Base-by-base conservation (phyloP, 2,888 invertebrate genomes). In the Saturnia japonica region DNA sequence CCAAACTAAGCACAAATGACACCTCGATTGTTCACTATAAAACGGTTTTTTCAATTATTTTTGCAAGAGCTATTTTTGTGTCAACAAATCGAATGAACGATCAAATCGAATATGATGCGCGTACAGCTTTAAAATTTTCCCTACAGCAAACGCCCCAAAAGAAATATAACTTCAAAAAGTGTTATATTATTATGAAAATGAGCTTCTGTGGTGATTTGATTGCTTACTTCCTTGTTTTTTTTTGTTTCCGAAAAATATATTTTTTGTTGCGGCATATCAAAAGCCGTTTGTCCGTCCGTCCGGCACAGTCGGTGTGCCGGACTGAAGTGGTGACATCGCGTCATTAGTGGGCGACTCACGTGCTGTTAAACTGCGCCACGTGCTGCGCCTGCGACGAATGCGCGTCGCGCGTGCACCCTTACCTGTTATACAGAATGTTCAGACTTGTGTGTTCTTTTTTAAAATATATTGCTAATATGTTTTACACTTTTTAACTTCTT, bases 331-430 rank as follows among this genome's bases (percentile, higher is more conserved):
- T 81, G 88, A 85, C 86, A 84, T 79, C 74, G 81, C 75, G 83
- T 88, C 89, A 93, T 93, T 92, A 92, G 87, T 85, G 90, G 86
- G 84, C 93, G 77, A 82, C 88, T 88, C 93, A 93, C 93, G 93
- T 87, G 88, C 90, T 78, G 82, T 84, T 91, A 92, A 92, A 91
- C 91, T 89, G 87, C 87, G 90, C 84, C 93, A 91, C 93, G 92
- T 92, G 91, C 87, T 80, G 82, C 74, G 80, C 76, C 71, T 76
- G 74, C 76, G 79, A 76, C 83, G 80, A 75, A 78, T 75, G 79
- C 77, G 72, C 54, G 75, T 75, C 81, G 78, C 73, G 77, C 76
- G 83, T 79, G 85, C 89, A 89, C 90, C 90, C 91, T 84, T 80
- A 70, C 47, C 71, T 57, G 47, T 42, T 77, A 78, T 85, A 91